Percentiles rank a stretch among this genome's conserved stretches.
Evolutionary conservation across 2,888 invertebrate species (phyloP).

Genomic region (Balanococcus diminutus): DNA sequence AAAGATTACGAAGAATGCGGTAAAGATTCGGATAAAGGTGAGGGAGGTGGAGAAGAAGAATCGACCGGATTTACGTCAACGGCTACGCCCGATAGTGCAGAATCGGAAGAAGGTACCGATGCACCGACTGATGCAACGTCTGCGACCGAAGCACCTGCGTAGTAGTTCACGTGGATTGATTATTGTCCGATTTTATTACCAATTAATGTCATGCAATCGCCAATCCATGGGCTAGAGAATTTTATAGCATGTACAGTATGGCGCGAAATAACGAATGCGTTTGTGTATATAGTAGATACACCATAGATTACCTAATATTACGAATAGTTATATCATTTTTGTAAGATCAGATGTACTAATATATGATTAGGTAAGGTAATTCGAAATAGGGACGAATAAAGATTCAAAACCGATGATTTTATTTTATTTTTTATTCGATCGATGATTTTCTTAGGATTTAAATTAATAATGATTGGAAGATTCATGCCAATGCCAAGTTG

Average conservation of each 20-base stretch:
- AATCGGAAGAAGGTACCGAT: neutral
- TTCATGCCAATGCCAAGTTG: no score
- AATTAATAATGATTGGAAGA: no score
- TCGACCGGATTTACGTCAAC: neutral
- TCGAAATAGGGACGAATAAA: neutral
- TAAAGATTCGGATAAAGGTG: slow-evolving; percentile 14
- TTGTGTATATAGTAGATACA: neutral
- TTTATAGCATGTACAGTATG: neutral
- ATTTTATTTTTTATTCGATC: no score
- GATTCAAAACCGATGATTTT: neutral
- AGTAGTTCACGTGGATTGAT: neutral
- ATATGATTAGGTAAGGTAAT: neutral
- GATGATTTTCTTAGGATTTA: no score
- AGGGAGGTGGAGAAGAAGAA: neutral
- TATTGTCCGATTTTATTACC: neutral
- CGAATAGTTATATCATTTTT: neutral
- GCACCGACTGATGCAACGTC: neutral
- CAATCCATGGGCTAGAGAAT: neutral
- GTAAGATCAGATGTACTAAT: neutral
- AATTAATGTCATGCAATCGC: neutral
- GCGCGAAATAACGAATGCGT: neutral
- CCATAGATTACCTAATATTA: neutral
- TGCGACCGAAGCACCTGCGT: neutral
- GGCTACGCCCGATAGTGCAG: neutral
- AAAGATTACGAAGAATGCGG: slow-evolving; percentile 44